Evolutionary conservation across 1,140 invertebrate genomes (phyloP).

Genomic region (Sycobia sp.): DNA sequence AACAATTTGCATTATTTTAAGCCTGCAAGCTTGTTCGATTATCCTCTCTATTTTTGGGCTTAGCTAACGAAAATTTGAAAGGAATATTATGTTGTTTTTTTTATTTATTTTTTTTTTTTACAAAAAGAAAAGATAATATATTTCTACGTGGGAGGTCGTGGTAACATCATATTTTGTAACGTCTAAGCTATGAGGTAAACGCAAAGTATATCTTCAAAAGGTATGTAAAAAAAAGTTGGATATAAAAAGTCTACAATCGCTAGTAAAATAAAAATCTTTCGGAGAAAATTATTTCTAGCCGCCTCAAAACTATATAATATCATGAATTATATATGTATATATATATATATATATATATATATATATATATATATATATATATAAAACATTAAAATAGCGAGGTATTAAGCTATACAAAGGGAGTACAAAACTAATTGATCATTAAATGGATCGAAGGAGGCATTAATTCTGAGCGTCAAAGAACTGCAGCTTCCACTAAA

Average conservation of each 20-base stretch:
- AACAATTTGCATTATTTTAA: background rate
- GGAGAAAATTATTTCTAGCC: conserved; percentile 8
- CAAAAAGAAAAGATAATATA: conserved; percentile 15
- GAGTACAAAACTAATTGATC: conserved; percentile 13
- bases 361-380: too few relatives aligned
- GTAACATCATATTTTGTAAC: conserved; percentile 15
- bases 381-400: conserved; percentile 23
- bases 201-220: background rate
- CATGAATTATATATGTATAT: too few relatives aligned
- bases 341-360: too few relatives aligned
- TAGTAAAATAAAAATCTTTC: conserved; percentile 3
- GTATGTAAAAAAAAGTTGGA: conserved; percentile 15
- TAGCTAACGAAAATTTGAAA: background rate
- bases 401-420: background rate
- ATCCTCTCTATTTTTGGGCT: conserved; percentile 10
- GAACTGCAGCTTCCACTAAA: conserved; percentile 34
- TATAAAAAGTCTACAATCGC: conserved; percentile 26
- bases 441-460: conserved; percentile 8
- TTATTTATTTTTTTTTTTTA: too few relatives aligned
- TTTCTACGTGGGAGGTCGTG: conserved; percentile 8
- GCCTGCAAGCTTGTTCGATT: conserved; percentile 25
- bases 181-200: conserved; percentile 27
- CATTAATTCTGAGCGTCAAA: conserved; percentile 23
- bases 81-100: background rate
- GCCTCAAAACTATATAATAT: conserved; percentile 19